Evolutionary conservation across 2,113 vertebrate species (phyloP).

Genomic region (Gavialis gangeticus): DNA sequence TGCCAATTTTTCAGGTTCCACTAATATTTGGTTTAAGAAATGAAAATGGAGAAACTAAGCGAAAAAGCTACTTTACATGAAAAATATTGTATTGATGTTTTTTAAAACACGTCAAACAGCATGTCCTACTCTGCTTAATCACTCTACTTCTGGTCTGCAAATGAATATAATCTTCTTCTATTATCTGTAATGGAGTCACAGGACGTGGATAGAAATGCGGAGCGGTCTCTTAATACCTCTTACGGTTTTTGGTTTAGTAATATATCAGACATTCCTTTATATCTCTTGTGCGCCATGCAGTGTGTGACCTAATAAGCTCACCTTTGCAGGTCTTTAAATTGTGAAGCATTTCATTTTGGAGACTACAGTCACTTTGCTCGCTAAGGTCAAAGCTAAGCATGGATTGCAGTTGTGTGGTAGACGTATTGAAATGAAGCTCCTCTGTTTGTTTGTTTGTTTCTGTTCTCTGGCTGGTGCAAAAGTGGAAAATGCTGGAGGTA

Average conservation of each 20-base stretch:
- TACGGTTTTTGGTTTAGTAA: not conserved
- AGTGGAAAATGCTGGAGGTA: not conserved
- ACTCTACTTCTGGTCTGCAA: not conserved
- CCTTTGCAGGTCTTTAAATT: not conserved
- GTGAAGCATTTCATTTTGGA: not conserved
- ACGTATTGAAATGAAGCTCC: rapidly evolving
- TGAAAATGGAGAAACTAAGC: not conserved
- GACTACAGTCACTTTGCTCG: not conserved
- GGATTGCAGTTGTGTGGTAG: not conserved
- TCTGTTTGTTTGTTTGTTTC: not conserved
- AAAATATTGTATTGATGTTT: not conserved
- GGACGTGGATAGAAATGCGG: not conserved
- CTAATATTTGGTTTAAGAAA: not conserved
- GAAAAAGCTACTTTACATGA: not conserved
- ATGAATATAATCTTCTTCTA: rapidly evolving
- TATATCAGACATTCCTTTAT: not conserved
- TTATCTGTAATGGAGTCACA: not conserved
- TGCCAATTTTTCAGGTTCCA: rapidly evolving
- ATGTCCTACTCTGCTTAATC: not conserved
- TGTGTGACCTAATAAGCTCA: not conserved
- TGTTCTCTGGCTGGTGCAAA: not conserved
- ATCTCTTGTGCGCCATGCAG: not conserved
- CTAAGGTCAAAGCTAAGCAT: not conserved
- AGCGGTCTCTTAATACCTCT: not conserved
- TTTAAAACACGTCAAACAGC: not conserved